These are phyloP conservation scores for Bursaphelenchus okinawaensis DNA, from an alignment of 2,888 invertebrate species.

Conservation along the genomic window DNA sequence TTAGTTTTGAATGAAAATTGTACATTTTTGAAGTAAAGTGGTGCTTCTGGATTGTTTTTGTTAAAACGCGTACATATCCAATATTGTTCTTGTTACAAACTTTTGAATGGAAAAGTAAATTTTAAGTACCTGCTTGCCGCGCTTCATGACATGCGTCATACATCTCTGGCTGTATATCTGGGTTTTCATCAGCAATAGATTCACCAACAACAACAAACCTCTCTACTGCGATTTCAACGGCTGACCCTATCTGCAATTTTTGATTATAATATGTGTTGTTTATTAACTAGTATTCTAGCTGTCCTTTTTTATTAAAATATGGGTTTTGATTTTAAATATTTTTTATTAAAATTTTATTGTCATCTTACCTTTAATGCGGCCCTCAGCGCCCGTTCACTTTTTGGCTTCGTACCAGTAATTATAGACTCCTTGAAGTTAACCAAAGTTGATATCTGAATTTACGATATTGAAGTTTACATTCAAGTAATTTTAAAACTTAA, in stretches of 20 bases:
- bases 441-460: slow-evolving; percentile 76
- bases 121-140: slow-evolving; percentile 75
- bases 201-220: slow-evolving; percentile 91
- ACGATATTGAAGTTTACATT: too few relatives aligned
- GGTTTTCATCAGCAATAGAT: slow-evolving; percentile 95
- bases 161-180: slow-evolving; percentile 93
- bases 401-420: slow-evolving; percentile 65
- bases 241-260: slow-evolving; percentile 75
- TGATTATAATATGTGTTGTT: not conserved
- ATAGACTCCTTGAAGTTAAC: slow-evolving; percentile 71
- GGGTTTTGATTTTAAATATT: too few relatives aligned
- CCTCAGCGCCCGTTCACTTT: slow-evolving; percentile 67
- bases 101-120: not conserved
- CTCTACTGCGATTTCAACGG: slow-evolving; percentile 92
- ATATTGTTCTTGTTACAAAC: slow-evolving; percentile 10
- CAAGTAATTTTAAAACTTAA: too few relatives aligned
- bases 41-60: not conserved
- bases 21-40: too few relatives aligned
- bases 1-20: too few relatives aligned
- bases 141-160: slow-evolving; percentile 96
- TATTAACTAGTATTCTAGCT: too few relatives aligned
- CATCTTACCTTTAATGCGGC: slow-evolving; percentile 68
- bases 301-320: too few relatives aligned
- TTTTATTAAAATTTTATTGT: too few relatives aligned
- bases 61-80: not conserved